phyloP scores from a whole-genome alignment of 2,113 vertebrate species.

The Caloenas nicobarica region DNA sequence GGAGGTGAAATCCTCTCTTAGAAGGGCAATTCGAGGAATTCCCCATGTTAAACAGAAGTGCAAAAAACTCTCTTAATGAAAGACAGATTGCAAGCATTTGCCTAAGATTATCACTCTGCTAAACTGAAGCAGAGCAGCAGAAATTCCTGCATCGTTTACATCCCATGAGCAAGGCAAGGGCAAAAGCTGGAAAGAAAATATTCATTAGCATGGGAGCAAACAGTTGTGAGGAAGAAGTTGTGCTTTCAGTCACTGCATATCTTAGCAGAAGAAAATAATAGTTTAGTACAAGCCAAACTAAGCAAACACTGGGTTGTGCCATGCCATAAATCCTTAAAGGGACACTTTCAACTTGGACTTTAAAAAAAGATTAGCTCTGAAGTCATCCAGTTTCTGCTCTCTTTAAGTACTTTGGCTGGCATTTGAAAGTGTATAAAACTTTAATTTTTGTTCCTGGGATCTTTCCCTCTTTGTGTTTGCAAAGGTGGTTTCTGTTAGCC shows the following conservation, averaged over 20 bases:
- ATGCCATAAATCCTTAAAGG: background rate
- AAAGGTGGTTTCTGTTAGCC: constrained; percentile 54
- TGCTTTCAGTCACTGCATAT: background rate
- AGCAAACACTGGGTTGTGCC: background rate
- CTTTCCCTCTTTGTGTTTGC: constrained; percentile 13
- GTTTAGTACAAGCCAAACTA: background rate
- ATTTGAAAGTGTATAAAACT: background rate
- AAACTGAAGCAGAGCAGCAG: constrained; percentile 31
- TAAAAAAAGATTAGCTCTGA: background rate
- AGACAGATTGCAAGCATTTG: constrained; percentile 62
- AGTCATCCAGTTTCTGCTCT: background rate
- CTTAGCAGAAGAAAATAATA: constrained; percentile 8
- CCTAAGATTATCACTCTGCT: constrained; percentile 12
- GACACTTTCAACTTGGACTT: background rate
- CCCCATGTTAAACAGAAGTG: constrained; percentile 47
- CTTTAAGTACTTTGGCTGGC: background rate
- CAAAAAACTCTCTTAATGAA: constrained; percentile 66
- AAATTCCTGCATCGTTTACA: constrained; percentile 41
- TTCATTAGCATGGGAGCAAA: background rate
- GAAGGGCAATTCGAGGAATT: constrained; percentile 45
- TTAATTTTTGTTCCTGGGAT: background rate
- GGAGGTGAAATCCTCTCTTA: constrained; percentile 42
- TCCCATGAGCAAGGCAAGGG: background rate
- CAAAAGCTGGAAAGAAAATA: constrained; percentile 1
- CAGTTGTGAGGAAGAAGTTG: background rate